These are phyloP conservation scores for Eupithecia dodoneata DNA, from an alignment of 2,888 invertebrate species.

Conservation along the genomic window DNA sequence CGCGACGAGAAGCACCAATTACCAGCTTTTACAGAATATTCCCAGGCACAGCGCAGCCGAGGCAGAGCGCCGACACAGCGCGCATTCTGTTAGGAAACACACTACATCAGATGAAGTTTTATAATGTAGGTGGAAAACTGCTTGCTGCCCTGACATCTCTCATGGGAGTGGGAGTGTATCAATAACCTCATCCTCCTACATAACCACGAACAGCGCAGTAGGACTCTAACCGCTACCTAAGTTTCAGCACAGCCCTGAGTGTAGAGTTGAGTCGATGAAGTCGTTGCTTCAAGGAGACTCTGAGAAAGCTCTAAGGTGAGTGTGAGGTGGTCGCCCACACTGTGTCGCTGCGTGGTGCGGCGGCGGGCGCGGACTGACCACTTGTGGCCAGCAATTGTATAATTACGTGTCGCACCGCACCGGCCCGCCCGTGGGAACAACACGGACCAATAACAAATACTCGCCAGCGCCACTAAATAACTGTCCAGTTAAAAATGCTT, in stretches of 20 bases:
- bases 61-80: constrained; percentile 11
- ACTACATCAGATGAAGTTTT: not conserved
- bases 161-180: not conserved
- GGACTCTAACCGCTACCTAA: not conserved
- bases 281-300: not conserved
- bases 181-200: not conserved
- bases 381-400: constrained; percentile 67
- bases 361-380: constrained; percentile 44
- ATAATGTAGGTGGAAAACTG: not conserved
- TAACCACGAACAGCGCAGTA: not conserved
- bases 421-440: constrained; percentile 39
- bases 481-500: not conserved
- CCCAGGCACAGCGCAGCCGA: constrained; percentile 39
- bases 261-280: not conserved
- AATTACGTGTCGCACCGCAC: constrained; percentile 56
- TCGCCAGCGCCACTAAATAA: not conserved
- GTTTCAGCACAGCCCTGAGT: not conserved
- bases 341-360: constrained; percentile 12
- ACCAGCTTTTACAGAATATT: constrained; percentile 46
- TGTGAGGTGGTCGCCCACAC: not conserved
- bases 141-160: not conserved
- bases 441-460: constrained; percentile 15
- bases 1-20: constrained; percentile 52
- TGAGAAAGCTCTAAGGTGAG: not conserved
- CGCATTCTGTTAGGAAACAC: not conserved